phyloP scores from a whole-genome alignment of 2,888 invertebrate species.

The Epicampocera succincta region DNA sequence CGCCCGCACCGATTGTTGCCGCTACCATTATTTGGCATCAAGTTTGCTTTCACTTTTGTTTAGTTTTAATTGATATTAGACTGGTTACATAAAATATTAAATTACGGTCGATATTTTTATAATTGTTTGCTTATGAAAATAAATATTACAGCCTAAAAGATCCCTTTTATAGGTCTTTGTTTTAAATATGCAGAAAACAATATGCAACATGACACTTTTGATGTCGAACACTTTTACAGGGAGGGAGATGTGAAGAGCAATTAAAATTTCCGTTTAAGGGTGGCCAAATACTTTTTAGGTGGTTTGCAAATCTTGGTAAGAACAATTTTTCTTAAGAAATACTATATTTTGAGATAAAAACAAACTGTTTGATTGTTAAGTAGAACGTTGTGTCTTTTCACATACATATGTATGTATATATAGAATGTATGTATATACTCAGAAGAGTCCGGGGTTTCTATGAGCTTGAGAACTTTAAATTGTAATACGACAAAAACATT shows the following conservation, averaged over 20 bases:
- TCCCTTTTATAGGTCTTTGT: slow-evolving; percentile 25
- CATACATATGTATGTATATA: too few species aligned
- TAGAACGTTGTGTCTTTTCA: too few species aligned
- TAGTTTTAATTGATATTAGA: slow-evolving; percentile 59
- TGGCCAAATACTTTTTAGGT: not conserved
- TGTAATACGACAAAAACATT: too few species aligned
- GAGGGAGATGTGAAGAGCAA: slow-evolving; percentile 32
- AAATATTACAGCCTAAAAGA: slow-evolving; percentile 2
- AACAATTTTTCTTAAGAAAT: too few species aligned
- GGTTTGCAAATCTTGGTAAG: not conserved
- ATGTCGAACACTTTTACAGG: slow-evolving; percentile 27
- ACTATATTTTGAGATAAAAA: too few species aligned
- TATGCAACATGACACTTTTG: slow-evolving; percentile 61
- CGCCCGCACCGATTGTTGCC: slow-evolving; percentile 2
- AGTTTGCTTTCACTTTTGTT: slow-evolving; percentile 46
- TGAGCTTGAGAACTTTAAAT: too few species aligned
- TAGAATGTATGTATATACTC: too few species aligned
- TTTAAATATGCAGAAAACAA: slow-evolving; percentile 20
- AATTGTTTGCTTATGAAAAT: slow-evolving; percentile 37
- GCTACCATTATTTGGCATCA: slow-evolving; percentile 30
- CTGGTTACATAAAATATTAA: slow-evolving; percentile 52
- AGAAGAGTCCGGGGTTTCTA: too few species aligned
- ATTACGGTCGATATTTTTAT: slow-evolving; percentile 56
- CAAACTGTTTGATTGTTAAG: too few species aligned
- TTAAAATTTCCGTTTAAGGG: slow-evolving; percentile 23